Conservation (phyloP, 2,888 invertebrate species). For the Drosophila meridionalis region DNA sequence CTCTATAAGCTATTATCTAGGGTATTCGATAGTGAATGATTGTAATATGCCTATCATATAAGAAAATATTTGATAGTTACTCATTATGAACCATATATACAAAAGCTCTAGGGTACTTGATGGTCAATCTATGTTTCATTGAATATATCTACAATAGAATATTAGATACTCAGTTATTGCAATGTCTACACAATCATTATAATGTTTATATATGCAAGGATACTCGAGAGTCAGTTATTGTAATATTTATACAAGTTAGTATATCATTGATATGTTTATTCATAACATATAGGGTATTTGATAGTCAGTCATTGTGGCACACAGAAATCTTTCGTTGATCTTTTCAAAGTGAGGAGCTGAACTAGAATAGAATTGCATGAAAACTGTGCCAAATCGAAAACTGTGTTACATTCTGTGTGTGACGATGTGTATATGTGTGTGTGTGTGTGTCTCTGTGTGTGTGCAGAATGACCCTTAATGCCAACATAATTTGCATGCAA, state of each 20-base stretch:
- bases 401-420: background rate
- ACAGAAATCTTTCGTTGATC: background rate
- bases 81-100: background rate
- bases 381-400: slow-evolving; percentile 14
- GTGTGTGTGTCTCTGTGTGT: background rate
- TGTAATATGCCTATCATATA: too few relatives aligned
- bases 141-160: too few relatives aligned
- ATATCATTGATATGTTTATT: too few relatives aligned
- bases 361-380: slow-evolving; percentile 15
- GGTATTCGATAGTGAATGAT: background rate
- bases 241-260: background rate
- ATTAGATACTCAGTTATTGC: background rate
- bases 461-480: slow-evolving; percentile 31
- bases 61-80: background rate
- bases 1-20: background rate
- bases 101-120: background rate
- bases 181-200: too few relatives aligned
- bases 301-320: background rate
- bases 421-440: background rate
- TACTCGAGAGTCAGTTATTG: too few relatives aligned
- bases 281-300: background rate
- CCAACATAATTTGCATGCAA: slow-evolving; percentile 29
- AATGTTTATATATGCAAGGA: background rate
- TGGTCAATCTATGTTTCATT: background rate
- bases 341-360: slow-evolving; percentile 1